phyloP scores from a whole-genome alignment of 2,888 invertebrate genomes.

The Onthophagus sagittarius region DNA sequence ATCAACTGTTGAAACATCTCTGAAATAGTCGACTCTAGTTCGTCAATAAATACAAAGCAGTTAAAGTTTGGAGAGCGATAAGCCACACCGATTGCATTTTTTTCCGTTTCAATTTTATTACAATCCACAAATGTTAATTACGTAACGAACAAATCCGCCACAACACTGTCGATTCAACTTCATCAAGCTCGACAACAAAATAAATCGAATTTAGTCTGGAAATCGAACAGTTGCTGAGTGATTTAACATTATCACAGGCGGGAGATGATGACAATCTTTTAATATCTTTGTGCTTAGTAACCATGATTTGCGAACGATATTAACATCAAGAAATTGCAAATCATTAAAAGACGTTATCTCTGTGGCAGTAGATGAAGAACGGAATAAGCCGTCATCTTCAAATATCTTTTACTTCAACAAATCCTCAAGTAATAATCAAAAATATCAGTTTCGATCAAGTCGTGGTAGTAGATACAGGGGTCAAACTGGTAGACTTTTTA shows the following conservation, averaged over 20 bases:
- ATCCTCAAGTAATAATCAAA: background rate
- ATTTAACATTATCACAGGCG: background rate
- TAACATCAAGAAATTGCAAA: background rate
- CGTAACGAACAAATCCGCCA: slow-evolving; percentile 5
- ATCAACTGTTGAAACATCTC: too few species aligned
- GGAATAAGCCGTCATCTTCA: background rate
- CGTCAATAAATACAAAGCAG: too few species aligned
- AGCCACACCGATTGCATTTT: too few species aligned
- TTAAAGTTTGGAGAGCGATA: too few species aligned
- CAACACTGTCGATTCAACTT: slow-evolving; percentile 1
- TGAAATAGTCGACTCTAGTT: too few species aligned
- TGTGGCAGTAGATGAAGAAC: background rate
- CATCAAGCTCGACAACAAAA: slow-evolving; percentile 10
- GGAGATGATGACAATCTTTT: background rate
- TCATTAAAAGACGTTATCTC: background rate
- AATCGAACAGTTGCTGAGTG: slow-evolving; percentile 6
- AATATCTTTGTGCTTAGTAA: background rate
- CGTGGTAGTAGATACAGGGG: background rate
- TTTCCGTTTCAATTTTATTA: too few species aligned
- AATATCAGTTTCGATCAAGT: background rate
- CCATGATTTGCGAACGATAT: too few species aligned
- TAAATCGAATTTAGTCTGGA: slow-evolving; percentile 3
- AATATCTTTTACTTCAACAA: background rate
- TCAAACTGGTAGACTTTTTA: background rate
- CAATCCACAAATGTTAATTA: too few species aligned